Evolutionary conservation across 2,888 invertebrate species (phyloP).

Genomic region (Polymixis lichenea): DNA sequence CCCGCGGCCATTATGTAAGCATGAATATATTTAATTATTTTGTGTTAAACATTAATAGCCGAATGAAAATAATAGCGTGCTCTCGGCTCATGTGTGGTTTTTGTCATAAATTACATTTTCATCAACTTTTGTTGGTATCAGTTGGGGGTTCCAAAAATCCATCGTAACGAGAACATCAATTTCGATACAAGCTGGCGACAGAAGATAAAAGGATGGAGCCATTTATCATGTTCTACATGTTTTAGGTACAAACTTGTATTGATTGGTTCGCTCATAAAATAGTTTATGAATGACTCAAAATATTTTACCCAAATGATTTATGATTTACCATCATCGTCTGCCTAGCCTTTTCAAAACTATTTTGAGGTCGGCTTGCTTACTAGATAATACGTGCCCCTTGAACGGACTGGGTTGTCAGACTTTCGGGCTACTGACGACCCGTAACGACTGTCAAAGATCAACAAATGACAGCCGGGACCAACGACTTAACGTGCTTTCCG

Average conservation of each 20-base stretch:
- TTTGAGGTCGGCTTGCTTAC: too few relatives aligned
- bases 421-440: too few relatives aligned
- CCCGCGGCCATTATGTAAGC: not conserved
- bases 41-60: conserved; percentile 1
- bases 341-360: too few relatives aligned
- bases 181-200: conserved; percentile 43
- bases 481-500: too few relatives aligned
- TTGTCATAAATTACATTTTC: conserved; percentile 53
- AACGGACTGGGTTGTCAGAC: too few relatives aligned
- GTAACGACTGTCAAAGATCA: too few relatives aligned
- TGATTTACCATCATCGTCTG: too few relatives aligned
- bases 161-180: conserved; percentile 41
- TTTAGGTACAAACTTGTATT: conserved; percentile 11
- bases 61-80: conserved; percentile 20
- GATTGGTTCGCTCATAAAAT: conserved; percentile 10
- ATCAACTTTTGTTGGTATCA: conserved; percentile 54
- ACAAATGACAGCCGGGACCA: too few relatives aligned
- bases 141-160: conserved; percentile 37
- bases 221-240: conserved; percentile 47
- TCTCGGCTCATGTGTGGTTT: conserved; percentile 18
- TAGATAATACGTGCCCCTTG: too few relatives aligned
- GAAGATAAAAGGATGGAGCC: conserved; percentile 33
- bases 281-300: not conserved
- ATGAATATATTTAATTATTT: conserved; percentile 17
- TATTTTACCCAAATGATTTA: too few relatives aligned